Evolutionary conservation across 1,140 invertebrate genomes (phyloP), one percentile per base, ranked within the genome.

Genomic region (Drosophila kikkawai): DNA sequence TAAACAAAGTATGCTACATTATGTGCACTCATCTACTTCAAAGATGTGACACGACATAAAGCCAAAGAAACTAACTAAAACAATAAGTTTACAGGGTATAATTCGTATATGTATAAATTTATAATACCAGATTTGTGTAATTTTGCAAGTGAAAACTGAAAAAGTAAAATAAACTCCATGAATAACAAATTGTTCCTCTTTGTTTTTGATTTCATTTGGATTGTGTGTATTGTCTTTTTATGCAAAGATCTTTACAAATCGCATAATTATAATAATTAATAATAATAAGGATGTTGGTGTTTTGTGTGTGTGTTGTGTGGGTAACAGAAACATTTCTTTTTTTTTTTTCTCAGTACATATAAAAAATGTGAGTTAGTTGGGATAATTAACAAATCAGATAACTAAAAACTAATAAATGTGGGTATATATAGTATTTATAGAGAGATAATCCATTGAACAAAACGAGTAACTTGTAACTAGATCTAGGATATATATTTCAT

Each of bases 371-470:
- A 41, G 53, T 81, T 55, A 79, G 48, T 65, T 67, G 58, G 55
- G 59, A 59, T 57, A 45, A 39, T 59, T 64, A 86, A 77, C 85
- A 85, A 74, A 87, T 75, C 63, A 76, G 48, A 61, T 58, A 42
- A 70, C 66, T 82, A 75, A 64, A 55, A 75, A 60, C 59, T 76
- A 67, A 60, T 84, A 84, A 58, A 37, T 74, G 60, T 64, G 15
- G 39, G 36, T 15, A 32, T 53, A 32, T 53, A 51, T 70, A 69
- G 7, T 67, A 56, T 45, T 36, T 47, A 11, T 29, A 50, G 13
- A 51, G 39, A 70, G 47, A 56, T 71, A 88, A 83, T 87, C 83
- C 83, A 88, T 88, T 88, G 70, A 87, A 87, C 84, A 87, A 83
- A 86, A 88, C 84, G 74, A 80, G 68, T 82, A 86, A 82, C 68